Base-by-base conservation (phyloP, 2,888 invertebrate species). In the Pristionchus entomophagus region DNA sequence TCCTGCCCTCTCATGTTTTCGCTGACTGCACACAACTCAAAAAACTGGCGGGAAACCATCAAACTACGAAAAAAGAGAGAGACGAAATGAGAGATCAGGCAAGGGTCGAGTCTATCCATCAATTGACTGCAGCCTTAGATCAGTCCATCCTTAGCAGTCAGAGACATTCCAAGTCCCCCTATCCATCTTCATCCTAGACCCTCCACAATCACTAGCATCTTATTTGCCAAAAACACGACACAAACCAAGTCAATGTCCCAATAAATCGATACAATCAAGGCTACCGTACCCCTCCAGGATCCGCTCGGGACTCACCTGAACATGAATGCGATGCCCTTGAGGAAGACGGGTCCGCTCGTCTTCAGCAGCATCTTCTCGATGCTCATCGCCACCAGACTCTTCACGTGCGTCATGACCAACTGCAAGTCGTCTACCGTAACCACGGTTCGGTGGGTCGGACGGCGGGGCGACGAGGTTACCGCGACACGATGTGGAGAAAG, bases 331-430 rank as follows among this genome's bases (percentile, higher is more conserved):
- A 84, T 69, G 56, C 88, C 88, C 35, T 86, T 77, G 22, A 90
- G 73, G 85, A 90, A 90, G 14, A 89, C 89, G 51, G 88, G 88
- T 10, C 90, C 90, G 41, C 88, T 88, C 14, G 90, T 90, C 85
- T 90, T 90, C 38, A 90, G 88, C 12, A 90, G 87, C 89, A 90
- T 89, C 77, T 89, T 87, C 84, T 90, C 90, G 8, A 89, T 90
- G 78, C 89, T 89, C 86, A 90, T 82, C 14, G 90, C 90, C 56
- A 90, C 90, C 84, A 90, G 88, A 59, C 88, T 88, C 87, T 90
- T 90, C 85, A 90, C 89, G 88, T 89, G 87, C 86, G 88, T 89
- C 88, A 87, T 88, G n/a, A n/a, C n/a, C n/a, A n/a, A 22, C 49
- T 84, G 59, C 38, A 22, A 17, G 3, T 6, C 59, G 17, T 8